Base-by-base conservation (phyloP, 2,113 vertebrate genomes). In the Capreolus pygargus region DNA sequence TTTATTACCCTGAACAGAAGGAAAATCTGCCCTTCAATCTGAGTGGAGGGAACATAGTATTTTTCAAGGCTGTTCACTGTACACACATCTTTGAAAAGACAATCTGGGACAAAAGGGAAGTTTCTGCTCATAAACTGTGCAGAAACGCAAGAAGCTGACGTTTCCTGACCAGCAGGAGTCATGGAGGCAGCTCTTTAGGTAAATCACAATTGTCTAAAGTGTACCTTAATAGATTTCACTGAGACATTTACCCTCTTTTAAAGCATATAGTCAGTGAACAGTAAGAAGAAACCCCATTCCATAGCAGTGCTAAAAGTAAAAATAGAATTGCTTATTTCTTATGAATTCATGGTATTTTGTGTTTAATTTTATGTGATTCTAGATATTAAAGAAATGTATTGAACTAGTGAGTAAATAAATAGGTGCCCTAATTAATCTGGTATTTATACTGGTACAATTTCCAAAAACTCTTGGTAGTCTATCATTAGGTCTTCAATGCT, bases 351-450 rank as follows among this genome's bases (percentile, higher is more conserved):
- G 33, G 7, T 50, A 82, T 36, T 78, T 60, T 86, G 36, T 76
- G 16, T 78, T 89, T 83, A 89, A 86, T 21, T 93, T 95, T 78
- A 86, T 86, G 86, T 89, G 70, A 8, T 30, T 89, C n/a, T 91
- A 57, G 39, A 86, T 9, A 47, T 45, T 30, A 92, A 90, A 85
- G 83, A 81, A 60, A 52, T 84, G 9, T 52, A 81, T n/a, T 58
- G 39, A 5, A 61, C 43, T 39, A 27, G 6, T 43, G 25, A 60
- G 4, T 92, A 78, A 88, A 58, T 61, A 60, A 90, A 27, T 50
- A 61, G 16, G 21, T 86, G 13, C 36, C 82, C 25, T 70, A 14
- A 45, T 25, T 82, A 91, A 70, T 28, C 25, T 47, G 27, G 13
- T 55, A 15, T 52, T 91, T 91, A 89, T 67, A 33, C 16, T 64